phyloP scores from a whole-genome alignment of 1,140 invertebrate species.

The Panagrolaimus sp. region DNA sequence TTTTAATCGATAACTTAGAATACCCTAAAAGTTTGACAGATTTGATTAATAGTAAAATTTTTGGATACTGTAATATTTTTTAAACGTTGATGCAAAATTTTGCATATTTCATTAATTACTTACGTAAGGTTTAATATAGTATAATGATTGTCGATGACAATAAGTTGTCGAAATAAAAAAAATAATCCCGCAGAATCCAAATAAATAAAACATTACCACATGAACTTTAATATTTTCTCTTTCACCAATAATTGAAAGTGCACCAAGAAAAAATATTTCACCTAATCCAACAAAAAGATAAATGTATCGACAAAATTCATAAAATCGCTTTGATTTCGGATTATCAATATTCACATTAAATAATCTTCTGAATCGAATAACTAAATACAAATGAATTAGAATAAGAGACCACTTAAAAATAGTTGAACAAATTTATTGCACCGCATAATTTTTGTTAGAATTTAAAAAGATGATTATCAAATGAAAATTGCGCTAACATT shows the following conservation, averaged over 20 bases:
- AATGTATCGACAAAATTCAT: slow-evolving; percentile 10
- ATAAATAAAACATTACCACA: slow-evolving; percentile 27
- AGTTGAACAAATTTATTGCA: too few species aligned
- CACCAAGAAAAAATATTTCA: slow-evolving; percentile 14
- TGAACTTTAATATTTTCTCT: slow-evolving; percentile 29
- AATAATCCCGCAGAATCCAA: slow-evolving; percentile 21
- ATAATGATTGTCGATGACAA: slow-evolving; percentile 20
- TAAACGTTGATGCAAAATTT: background rate
- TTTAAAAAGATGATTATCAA: too few species aligned
- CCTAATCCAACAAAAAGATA: slow-evolving; percentile 18
- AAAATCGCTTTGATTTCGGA: background rate
- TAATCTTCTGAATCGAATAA: slow-evolving; percentile 5
- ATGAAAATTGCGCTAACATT: too few species aligned
- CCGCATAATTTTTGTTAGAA: too few species aligned
- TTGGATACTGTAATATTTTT: too few species aligned
- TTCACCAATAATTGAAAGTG: slow-evolving; percentile 27
- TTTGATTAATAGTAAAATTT: too few species aligned
- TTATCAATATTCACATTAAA: background rate
- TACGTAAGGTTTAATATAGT: slow-evolving; percentile 20
- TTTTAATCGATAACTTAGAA: slow-evolving; percentile 15
- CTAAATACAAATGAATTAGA: background rate
- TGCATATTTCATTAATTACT: too few species aligned
- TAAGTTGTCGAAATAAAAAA: slow-evolving; percentile 20
- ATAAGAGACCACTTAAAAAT: background rate
- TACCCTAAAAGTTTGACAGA: background rate